Base-by-base conservation (phyloP, 2,888 invertebrate species). In the Eupithecia centaureata region DNA sequence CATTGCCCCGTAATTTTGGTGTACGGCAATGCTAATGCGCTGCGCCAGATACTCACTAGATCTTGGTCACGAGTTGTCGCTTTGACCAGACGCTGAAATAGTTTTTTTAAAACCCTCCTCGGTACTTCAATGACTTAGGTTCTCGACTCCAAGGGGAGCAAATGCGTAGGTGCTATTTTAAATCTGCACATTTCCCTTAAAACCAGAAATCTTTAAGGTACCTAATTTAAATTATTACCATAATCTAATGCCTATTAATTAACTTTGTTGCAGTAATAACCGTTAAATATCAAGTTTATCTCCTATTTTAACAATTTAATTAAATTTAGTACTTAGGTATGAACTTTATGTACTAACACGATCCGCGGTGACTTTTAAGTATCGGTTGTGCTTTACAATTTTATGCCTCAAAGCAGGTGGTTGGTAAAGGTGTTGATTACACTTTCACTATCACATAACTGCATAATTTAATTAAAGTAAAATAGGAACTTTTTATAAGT, bases 201-300 rank as follows among this genome's bases (percentile, higher is more conserved):
- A 47, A 47, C 47, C 47, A 47, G 47, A 47, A 10, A 18, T 22
- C 22, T 47, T 22, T 12, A 47, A 12, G 22, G 22, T 18, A 47
- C 47, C 22, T 47, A 47, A 47, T 22, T 47, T 12, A 47, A 47
- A 47, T 47, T 47, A 74, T 76, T 80, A 82, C 78, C 79, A 59
- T 62, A 68, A 68, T 72, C 64, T 38, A 63, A 70, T 67, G 69
- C 67, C 70, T 67, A 62, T 70, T 65, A 54, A 64, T 58, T 65
- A 54, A 47, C 66, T 64, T 63, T 64, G 67, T 65, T 63, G 54
- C 64, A 51, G 42, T 56, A 42, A 51, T 60, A 69, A 69, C 65
- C 63, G 67, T 72, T 38, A 65, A 72, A 72, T 64, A 62, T 54
- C 47, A 47, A 67, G 67, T 68, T 59, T 73, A 62, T 60, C 32